Base-by-base conservation (phyloP, 1,140 invertebrate genomes). In the Portunus trituberculatus region DNA sequence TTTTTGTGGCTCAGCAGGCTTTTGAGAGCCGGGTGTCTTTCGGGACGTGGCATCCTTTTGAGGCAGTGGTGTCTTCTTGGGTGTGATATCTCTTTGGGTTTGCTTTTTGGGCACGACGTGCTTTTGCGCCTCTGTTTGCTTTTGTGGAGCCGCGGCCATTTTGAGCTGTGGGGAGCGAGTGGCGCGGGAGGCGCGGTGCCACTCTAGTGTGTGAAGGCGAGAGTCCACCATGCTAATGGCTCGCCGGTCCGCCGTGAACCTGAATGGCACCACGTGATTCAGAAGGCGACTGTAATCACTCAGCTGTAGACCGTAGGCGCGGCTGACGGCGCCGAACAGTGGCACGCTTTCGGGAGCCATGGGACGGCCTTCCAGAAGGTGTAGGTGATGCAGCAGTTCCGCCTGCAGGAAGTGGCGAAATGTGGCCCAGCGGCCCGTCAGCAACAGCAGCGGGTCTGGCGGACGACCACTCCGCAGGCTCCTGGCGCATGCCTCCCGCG, bases 121-220 rank as follows among this genome's bases (percentile, higher is more conserved):
- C 67, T 59, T 59, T 20, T 10, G 52, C 52, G 52, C 20, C 52
- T 0, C 52, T 12, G 52, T 12, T 12, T 59, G 20, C 20, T 76
- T 76, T 10, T 59, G 52, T 12, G 52, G 52, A 59, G 52, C 52
- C 12, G 16, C 52, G 16, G 16, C 52, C 52, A 0, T 59, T 59
- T 2, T 59, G 52, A 10, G 52, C 52, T 0, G 12, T 31, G 86
- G 29, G 39, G 6, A 48, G 45, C 86, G 25, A 12, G 45, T 46
- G 25, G 25, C n/a, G n/a, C 76, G 76, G 67, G 67, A 83, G 52
- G 88, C 31, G 52, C 94, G 95, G 59, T 87, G 95, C 95, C 95
- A 95, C 87, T 95, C 95, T n/a, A 95, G 88, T 14, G 95, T 95
- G 45, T 95, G 95, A 7, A 95, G 95, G 29, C 95, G 95, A 28